Evolutionary conservation across 2,888 invertebrate genomes (phyloP).

Genomic region (Pristionchus entomophagus): DNA sequence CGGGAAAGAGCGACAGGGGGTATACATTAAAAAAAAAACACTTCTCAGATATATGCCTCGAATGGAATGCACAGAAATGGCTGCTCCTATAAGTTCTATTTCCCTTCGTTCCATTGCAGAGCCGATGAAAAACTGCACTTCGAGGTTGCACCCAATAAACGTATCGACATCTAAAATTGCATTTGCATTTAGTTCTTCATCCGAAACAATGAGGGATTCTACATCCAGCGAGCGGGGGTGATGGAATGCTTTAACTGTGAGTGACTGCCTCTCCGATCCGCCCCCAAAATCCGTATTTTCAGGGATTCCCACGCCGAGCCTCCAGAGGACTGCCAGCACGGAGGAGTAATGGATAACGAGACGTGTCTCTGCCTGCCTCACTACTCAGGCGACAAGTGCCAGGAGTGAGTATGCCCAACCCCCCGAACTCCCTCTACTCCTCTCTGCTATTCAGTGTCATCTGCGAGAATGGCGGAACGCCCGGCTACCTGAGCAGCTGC

Average conservation of each 20-base stretch:
- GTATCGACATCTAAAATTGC: not conserved
- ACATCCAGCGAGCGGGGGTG: slow-evolving; percentile 67
- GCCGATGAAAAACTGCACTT: slow-evolving; percentile 65
- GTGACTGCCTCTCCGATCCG: not conserved
- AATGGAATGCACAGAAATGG: slow-evolving; percentile 65
- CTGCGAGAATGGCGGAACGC: slow-evolving; percentile 68
- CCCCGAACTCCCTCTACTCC: no score
- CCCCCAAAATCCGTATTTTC: not conserved
- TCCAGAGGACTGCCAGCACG: slow-evolving; percentile 61
- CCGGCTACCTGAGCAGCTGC: slow-evolving; percentile 49
- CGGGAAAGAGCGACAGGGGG: not conserved
- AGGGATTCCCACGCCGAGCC: not conserved
- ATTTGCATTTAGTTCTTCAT: slow-evolving; percentile 59
- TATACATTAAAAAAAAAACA: not conserved
- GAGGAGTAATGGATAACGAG: slow-evolving; percentile 58
- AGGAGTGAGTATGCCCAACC: no score
- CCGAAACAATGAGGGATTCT: slow-evolving; percentile 59
- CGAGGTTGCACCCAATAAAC: slow-evolving; percentile 52
- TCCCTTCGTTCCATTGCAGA: slow-evolving; percentile 64
- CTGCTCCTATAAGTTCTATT: slow-evolving; percentile 65
- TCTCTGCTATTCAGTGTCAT: not conserved
- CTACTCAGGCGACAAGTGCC: slow-evolving; percentile 63
- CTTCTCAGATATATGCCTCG: slow-evolving; percentile 58
- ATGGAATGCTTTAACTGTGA: slow-evolving; percentile 62
- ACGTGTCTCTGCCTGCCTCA: slow-evolving; percentile 64